Percentiles rank a stretch among this genome's conserved stretches.
Conservation (phyloP, 2,113 vertebrate species). For the Epinephelus lanceolatus region DNA sequence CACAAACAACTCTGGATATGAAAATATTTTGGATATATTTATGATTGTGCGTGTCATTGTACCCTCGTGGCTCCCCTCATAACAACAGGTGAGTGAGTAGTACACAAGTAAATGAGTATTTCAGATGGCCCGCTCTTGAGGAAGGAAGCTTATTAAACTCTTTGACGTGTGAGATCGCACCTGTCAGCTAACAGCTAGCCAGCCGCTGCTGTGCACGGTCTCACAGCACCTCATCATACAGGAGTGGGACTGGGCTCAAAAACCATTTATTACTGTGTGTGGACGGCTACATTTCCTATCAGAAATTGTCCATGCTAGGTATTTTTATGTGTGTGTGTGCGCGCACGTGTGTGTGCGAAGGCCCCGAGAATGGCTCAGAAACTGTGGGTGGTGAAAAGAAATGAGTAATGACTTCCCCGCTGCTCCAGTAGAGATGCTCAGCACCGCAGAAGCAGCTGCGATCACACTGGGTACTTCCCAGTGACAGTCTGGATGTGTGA, state of each 20-base stretch:
- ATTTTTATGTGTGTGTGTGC: background rate
- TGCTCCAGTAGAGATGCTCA: slow-evolving; percentile 27
- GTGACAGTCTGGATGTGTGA: slow-evolving; percentile 1
- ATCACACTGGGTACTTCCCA: slow-evolving; percentile 27
- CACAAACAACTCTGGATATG: slow-evolving; percentile 27
- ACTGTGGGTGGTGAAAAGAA: slow-evolving; percentile 47
- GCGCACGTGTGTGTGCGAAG: slow-evolving; percentile 2
- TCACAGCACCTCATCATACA: slow-evolving; percentile 43
- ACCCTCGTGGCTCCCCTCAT: background rate
- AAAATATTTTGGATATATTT: slow-evolving; percentile 30
- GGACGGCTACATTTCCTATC: slow-evolving; percentile 29
- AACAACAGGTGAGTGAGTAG: slow-evolving; percentile 26
- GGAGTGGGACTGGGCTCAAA: slow-evolving; percentile 26
- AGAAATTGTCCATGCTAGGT: slow-evolving; percentile 3
- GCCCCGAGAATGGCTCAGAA: slow-evolving; percentile 16
- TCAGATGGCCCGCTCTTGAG: slow-evolving; percentile 18
- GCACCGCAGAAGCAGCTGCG: slow-evolving; percentile 38
- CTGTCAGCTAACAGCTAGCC: slow-evolving; percentile 40
- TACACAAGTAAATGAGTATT: slow-evolving; percentile 27
- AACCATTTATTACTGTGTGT: slow-evolving; percentile 30
- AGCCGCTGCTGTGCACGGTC: background rate
- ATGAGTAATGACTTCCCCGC: slow-evolving; percentile 41
- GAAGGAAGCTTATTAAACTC: slow-evolving; percentile 47
- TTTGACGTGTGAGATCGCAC: slow-evolving; percentile 12
- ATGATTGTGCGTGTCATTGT: background rate